These are phyloP conservation scores for Parnassius smintheus DNA, from an alignment of 2,888 invertebrate genomes.

Conservation along the genomic window DNA sequence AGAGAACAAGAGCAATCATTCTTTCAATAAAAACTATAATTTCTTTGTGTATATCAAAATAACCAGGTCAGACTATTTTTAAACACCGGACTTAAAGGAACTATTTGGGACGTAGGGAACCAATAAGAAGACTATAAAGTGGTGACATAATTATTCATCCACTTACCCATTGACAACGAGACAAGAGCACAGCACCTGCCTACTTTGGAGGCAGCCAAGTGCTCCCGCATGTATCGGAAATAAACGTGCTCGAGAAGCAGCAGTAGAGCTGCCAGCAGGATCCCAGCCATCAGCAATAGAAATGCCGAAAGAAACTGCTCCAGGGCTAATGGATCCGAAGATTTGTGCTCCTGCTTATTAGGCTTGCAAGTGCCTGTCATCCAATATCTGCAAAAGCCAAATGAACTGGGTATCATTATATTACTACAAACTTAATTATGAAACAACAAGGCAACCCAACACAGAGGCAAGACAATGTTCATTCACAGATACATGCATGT, in stretches of 20 bases:
- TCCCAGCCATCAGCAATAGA: slow-evolving; percentile 96
- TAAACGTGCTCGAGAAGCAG: slow-evolving; percentile 96
- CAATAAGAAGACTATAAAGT: too few species aligned
- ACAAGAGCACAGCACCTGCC: slow-evolving; percentile 97
- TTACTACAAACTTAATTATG: not conserved
- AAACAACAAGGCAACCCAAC: not conserved
- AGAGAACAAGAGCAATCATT: too few species aligned
- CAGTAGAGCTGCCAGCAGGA: slow-evolving; percentile 92
- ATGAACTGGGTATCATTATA: not conserved
- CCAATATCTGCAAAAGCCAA: slow-evolving; percentile 87
- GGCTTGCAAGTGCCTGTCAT: slow-evolving; percentile 98
- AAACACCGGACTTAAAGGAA: too few species aligned
- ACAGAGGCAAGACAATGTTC: slow-evolving; percentile 8
- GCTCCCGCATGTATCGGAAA: slow-evolving; percentile 94
- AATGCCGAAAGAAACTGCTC: slow-evolving; percentile 99
- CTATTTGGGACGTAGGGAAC: too few species aligned
- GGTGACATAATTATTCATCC: slow-evolving; percentile 1
- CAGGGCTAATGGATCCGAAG: slow-evolving; percentile 92
- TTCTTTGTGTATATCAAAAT: too few species aligned
- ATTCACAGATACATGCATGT: slow-evolving; percentile 22
- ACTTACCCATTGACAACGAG: slow-evolving; percentile 91
- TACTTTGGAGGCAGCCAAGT: slow-evolving; percentile 92
- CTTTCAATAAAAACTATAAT: too few species aligned
- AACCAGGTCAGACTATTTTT: too few species aligned
- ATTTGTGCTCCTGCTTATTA: slow-evolving; percentile 94